A percentile compares a stretch with the other conserved stretches of the same genome.
Conservation (phyloP, 2,888 invertebrate genomes). For the Oscheius sp. region DNA sequence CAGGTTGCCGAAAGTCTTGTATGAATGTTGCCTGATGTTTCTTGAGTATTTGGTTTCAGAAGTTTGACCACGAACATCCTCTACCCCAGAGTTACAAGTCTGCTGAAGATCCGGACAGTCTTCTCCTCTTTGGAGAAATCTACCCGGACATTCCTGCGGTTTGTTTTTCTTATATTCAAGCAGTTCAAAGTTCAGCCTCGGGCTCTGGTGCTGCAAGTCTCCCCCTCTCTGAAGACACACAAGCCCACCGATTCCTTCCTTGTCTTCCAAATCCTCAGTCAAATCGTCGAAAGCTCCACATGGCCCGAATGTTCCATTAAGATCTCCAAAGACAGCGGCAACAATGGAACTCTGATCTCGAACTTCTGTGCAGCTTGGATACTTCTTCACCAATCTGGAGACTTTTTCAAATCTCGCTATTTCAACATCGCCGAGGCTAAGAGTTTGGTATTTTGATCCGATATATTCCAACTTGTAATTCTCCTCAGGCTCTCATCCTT, state of each 20-base stretch:
- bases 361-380: slow-evolving; percentile 12
- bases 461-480: background rate
- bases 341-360: background rate
- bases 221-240: background rate
- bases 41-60: slow-evolving; percentile 6
- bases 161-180: background rate
- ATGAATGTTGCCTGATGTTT: background rate
- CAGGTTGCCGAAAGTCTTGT: slow-evolving; percentile 3
- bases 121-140: background rate
- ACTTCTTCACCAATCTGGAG: background rate
- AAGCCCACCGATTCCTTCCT: slow-evolving; percentile 10
- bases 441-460: background rate
- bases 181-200: slow-evolving; percentile 2
- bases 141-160: slow-evolving; percentile 10
- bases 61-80: background rate
- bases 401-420: slow-evolving; percentile 6
- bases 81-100: background rate
- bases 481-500: background rate
- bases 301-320: slow-evolving; percentile 18
- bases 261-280: slow-evolving; percentile 14
- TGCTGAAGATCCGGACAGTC: background rate
- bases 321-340: background rate
- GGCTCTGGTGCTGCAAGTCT: slow-evolving; percentile 9
- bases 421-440: slow-evolving; percentile 21
- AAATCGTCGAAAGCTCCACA: background rate